Conservation (phyloP, 2,797 vertebrate genomes). For the Acanthurus tractus region DNA sequence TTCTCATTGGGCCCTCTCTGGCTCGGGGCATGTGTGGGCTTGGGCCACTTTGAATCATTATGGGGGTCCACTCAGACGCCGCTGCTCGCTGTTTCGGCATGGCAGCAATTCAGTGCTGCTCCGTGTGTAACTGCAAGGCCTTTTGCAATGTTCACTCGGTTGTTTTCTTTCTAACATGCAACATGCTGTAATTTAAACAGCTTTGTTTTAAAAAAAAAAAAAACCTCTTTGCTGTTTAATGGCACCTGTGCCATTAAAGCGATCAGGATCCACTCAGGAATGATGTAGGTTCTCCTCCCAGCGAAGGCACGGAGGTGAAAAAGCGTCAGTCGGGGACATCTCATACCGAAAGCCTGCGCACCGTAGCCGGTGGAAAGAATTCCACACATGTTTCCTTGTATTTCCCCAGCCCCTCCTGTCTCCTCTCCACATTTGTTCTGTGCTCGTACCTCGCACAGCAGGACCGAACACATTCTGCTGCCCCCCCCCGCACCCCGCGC, state of each 20-base stretch:
- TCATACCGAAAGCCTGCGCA: constrained; percentile 59
- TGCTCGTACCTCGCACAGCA: constrained; percentile 75
- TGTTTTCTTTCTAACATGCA: background rate
- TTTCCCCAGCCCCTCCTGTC: constrained; percentile 64
- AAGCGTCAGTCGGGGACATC: constrained; percentile 60
- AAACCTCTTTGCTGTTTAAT: constrained; percentile 7
- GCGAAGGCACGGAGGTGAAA: constrained; percentile 69
- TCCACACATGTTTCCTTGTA: constrained; percentile 78
- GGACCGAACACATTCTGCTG: constrained; percentile 64
- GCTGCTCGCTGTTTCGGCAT: constrained; percentile 19
- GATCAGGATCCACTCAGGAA: constrained; percentile 32
- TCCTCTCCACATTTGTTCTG: constrained; percentile 59
- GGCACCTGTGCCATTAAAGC: background rate
- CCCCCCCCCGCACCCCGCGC: too few relatives aligned
- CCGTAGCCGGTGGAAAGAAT: constrained; percentile 76
- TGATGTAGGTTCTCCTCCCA: constrained; percentile 30
- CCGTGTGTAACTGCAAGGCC: constrained; percentile 11
- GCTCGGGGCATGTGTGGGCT: constrained; percentile 47
- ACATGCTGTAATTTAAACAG: background rate
- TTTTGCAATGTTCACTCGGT: background rate
- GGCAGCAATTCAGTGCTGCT: background rate
- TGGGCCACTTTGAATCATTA: constrained; percentile 47
- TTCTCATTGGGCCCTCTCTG: constrained; percentile 55
- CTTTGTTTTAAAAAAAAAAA: constrained; percentile 4
- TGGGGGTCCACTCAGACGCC: constrained; percentile 36